A percentile compares a stretch with the other conserved stretches of the same genome.
phyloP scores from a whole-genome alignment of 2,113 vertebrate genomes.

The Himantopus leucocephalus region DNA sequence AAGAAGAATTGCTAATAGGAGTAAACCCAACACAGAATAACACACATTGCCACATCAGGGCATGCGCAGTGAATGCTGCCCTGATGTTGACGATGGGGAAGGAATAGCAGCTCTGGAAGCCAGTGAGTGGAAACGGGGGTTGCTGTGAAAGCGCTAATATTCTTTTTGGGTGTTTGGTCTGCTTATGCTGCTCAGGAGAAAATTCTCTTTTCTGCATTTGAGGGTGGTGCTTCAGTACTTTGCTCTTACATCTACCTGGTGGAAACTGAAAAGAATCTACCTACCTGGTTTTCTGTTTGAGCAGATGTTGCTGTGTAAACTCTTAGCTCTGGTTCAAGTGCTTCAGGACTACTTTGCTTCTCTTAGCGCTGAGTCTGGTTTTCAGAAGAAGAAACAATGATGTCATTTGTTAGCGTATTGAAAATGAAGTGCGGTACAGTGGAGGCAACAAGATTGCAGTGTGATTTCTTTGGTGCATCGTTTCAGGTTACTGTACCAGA shows the following conservation, averaged over 20 bases:
- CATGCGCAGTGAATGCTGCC: background rate
- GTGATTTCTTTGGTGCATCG: rapidly evolving
- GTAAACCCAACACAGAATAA: background rate
- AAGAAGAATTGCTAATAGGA: background rate
- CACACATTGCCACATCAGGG: too few relatives aligned
- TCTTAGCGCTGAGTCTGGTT: background rate
- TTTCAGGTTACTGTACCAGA: background rate
- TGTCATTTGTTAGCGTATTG: background rate
- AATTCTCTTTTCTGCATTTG: background rate
- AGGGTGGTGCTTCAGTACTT: background rate
- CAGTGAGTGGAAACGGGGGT: background rate
- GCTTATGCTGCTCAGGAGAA: background rate
- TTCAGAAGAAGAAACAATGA: background rate
- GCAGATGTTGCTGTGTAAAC: background rate
- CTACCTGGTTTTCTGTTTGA: background rate
- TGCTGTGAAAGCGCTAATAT: background rate
- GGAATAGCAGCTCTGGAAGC: background rate
- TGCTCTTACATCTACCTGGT: background rate
- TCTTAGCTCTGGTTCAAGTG: background rate
- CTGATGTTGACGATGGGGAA: rapidly evolving
- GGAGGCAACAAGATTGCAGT: background rate
- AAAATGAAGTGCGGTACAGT: background rate
- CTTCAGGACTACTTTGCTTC: background rate
- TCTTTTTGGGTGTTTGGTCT: background rate
- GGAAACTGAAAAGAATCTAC: background rate